These are phyloP conservation scores for Probosciger aterrimus DNA, from an alignment of 2,113 vertebrate genomes.

Conservation along the genomic window DNA sequence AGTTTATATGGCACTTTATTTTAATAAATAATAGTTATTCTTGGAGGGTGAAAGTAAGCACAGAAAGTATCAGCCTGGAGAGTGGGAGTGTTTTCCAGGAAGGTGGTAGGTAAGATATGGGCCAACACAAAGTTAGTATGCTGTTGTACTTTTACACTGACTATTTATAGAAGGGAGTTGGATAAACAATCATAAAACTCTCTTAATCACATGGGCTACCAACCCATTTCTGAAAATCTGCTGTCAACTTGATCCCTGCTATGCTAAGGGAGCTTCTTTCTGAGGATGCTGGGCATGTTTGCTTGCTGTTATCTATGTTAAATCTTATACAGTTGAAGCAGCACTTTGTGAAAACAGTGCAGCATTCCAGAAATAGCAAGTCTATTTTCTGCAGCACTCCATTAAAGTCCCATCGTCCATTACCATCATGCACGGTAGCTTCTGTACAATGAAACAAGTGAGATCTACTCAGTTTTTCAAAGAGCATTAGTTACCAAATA, in stretches of 20 bases:
- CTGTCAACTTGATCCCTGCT: slow-evolving; percentile 34
- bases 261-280: slow-evolving; percentile 24
- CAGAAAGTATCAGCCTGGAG: neutral
- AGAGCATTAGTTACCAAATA: neutral
- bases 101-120: neutral
- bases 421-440: neutral
- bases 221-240: slow-evolving; percentile 41
- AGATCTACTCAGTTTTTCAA: neutral
- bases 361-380: slow-evolving; percentile 50
- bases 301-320: slow-evolving; percentile 33
- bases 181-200: slow-evolving; percentile 22
- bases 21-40: neutral
- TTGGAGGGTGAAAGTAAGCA: neutral
- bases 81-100: slow-evolving; percentile 5
- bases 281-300: slow-evolving; percentile 39
- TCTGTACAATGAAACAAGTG: neutral
- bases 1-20: neutral
- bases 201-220: slow-evolving; percentile 15
- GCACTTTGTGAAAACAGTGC: slow-evolving; percentile 15
- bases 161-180: slow-evolving; percentile 50
- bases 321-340: slow-evolving; percentile 24
- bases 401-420: neutral
- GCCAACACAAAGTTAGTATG: neutral
- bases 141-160: slow-evolving; percentile 1
- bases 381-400: slow-evolving; percentile 28